phyloP scores from a whole-genome alignment of 2,113 vertebrate genomes.

The Amphiprion percula region DNA sequence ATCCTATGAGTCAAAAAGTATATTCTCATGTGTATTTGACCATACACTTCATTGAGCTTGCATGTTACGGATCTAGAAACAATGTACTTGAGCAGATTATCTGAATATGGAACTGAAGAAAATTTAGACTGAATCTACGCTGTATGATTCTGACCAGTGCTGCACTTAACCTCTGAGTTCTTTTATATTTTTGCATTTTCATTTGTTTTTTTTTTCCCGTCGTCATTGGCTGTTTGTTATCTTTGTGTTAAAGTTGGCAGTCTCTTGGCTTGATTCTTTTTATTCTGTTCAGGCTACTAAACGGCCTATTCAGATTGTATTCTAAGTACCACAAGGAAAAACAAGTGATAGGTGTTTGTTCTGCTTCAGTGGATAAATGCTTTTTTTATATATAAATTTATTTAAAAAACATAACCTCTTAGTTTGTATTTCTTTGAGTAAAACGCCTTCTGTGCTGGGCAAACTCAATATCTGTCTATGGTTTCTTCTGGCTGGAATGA shows the following conservation, averaged over 20 bases:
- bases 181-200: slow-evolving; percentile 35
- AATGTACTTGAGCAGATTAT: slow-evolving; percentile 89
- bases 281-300: slow-evolving; percentile 75
- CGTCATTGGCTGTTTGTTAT: slow-evolving; percentile 76
- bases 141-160: slow-evolving; percentile 90
- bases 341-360: slow-evolving; percentile 83
- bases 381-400: slow-evolving; percentile 81
- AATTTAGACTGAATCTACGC: slow-evolving; percentile 79
- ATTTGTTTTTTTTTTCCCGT: slow-evolving; percentile 46
- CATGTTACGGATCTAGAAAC: slow-evolving; percentile 91
- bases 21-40: slow-evolving; percentile 91
- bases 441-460: no score
- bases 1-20: slow-evolving; percentile 87
- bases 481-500: no score
- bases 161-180: slow-evolving; percentile 88
- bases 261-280: slow-evolving; percentile 78
- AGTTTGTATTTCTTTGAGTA: slow-evolving; percentile 59
- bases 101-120: slow-evolving; percentile 84
- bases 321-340: slow-evolving; percentile 81
- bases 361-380: slow-evolving; percentile 85
- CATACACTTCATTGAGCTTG: slow-evolving; percentile 89
- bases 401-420: slow-evolving; percentile 77
- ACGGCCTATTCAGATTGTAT: slow-evolving; percentile 78
- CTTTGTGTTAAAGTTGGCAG: slow-evolving; percentile 80
- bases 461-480: no score